Conservation (phyloP, 2,113 vertebrate species). For the Heterotis niloticus region DNA sequence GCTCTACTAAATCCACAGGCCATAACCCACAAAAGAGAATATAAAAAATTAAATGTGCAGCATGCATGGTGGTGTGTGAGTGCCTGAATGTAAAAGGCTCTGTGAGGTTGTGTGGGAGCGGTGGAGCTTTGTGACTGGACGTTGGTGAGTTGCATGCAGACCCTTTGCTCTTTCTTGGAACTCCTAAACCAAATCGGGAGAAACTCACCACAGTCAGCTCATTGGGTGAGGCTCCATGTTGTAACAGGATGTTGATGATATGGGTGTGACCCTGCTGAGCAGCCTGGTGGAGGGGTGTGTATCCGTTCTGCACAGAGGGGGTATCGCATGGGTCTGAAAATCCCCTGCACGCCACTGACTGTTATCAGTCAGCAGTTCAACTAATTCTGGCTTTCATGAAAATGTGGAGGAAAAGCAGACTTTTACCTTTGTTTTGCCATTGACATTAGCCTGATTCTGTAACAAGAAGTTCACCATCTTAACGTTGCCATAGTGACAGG, state of each 20-base stretch:
- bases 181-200: neutral
- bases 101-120: slow-evolving; percentile 6
- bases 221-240: slow-evolving; percentile 84
- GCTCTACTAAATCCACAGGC: no score
- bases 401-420: neutral
- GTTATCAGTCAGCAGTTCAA: neutral
- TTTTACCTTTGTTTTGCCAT: slow-evolving; percentile 90
- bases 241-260: slow-evolving; percentile 90
- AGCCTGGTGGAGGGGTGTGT: slow-evolving; percentile 91
- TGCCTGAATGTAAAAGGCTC: neutral
- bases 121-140: neutral
- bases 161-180: no score
- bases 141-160: neutral
- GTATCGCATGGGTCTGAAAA: slow-evolving; percentile 2
- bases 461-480: slow-evolving; percentile 95
- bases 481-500: slow-evolving; percentile 96
- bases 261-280: slow-evolving; percentile 96
- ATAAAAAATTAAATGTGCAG: neutral
- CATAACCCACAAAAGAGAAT: no score
- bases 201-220: slow-evolving; percentile 87
- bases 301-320: slow-evolving; percentile 79
- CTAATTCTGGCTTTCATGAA: neutral
- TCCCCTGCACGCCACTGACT: neutral
- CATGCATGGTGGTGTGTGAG: neutral
- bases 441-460: slow-evolving; percentile 89